Base-by-base conservation (phyloP, 2,888 invertebrate species). In the Synanthedon myopaeformis region DNA sequence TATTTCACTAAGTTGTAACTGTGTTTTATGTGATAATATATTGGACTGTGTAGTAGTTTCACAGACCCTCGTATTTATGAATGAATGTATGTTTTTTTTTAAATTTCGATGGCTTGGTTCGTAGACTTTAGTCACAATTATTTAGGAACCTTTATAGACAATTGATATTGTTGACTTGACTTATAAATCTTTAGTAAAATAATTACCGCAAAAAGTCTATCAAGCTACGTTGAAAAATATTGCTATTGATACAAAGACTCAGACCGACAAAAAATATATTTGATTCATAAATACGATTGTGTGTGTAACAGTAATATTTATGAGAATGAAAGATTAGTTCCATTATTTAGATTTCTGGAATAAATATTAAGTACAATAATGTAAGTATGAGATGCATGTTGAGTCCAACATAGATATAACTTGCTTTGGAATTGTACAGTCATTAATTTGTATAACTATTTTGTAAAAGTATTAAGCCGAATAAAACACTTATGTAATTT, bases 391-490 rank as follows among this genome's bases (percentile, higher is more conserved):
- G 35, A 41, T 14, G 45, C 13, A 45, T 45, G 45, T 62, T 67
- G 65, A 59, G 65, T 72, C 70, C 60, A 35, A 64, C 66, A 69
- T 67, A 65, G 67, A 35, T 61, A 64, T 66, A 70, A 69, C 69
- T 72, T 64, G 76, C 78, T 77, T 77, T 66, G 66, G 67, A 74
- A 71, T 72, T 85, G 80, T 82, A 81, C 77, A 80, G 79, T 79
- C 67, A 76, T 69, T 82, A 64, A 75, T 81, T 84, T 84, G 79
- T 83, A 83, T 81, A 78, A 80, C 80, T 75, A 78, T 82, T 84
- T 84, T 86, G 69, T 83, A 82, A 78, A 79, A 75, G 67, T 73
- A 74, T 71, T 73, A 81, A 77, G 75, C 72, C 69, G 68, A 75
- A 67, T 80, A 78, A 77, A 77, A 72, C 70, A 68, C 17, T 49